Evolutionary conservation across 1,140 invertebrate genomes (phyloP).

Genomic region (Drosophila bocqueti): DNA sequence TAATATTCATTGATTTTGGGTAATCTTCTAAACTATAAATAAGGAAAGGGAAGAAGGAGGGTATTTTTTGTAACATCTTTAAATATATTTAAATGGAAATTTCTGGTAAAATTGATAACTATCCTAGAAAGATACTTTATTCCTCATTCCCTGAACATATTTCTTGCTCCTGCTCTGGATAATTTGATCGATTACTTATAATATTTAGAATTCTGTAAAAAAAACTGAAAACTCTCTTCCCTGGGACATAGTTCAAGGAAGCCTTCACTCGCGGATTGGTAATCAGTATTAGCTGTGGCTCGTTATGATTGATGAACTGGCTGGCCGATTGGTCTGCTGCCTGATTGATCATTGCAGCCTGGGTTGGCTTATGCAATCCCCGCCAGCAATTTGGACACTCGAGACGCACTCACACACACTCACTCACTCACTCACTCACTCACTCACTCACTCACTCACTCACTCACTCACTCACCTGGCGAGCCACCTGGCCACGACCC

Average conservation of each 20-base stretch:
- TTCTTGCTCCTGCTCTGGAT: too few species aligned
- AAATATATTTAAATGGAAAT: too few species aligned
- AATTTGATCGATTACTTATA: too few species aligned
- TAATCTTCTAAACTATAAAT: background rate
- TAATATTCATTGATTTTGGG: background rate
- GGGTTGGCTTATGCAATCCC: constrained; percentile 55
- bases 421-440: background rate
- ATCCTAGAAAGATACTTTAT: too few species aligned
- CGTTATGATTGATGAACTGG: constrained; percentile 48
- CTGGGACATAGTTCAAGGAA: background rate
- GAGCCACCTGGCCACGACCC: constrained; percentile 41
- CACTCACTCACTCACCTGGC: constrained; percentile 9
- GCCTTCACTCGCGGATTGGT: constrained; percentile 8
- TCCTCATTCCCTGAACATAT: too few species aligned
- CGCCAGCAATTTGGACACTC: constrained; percentile 53
- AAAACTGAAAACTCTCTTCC: too few species aligned
- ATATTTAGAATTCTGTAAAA: too few species aligned
- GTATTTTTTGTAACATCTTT: too few species aligned
- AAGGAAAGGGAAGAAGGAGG: background rate
- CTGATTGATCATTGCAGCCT: constrained; percentile 42
- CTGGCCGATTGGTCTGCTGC: constrained; percentile 28
- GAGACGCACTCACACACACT: constrained; percentile 20
- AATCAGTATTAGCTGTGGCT: background rate
- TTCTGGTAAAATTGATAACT: too few species aligned
- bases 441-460: background rate